Conservation (phyloP, 2,113 vertebrate species). For the Hassar affinis region DNA sequence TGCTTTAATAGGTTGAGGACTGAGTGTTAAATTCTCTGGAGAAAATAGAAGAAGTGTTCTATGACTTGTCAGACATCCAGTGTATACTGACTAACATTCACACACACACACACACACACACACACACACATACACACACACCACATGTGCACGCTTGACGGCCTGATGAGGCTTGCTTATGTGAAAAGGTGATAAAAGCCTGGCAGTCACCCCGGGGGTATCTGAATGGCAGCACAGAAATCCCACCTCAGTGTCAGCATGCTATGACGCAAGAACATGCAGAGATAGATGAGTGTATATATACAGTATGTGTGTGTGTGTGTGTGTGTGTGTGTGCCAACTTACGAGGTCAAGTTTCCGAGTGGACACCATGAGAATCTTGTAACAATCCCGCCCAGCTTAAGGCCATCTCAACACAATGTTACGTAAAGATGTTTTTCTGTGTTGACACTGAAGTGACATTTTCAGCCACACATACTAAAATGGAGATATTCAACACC, state of each 20-base stretch:
- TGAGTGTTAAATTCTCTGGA: not conserved
- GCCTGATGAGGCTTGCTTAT: not conserved
- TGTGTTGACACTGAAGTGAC: not conserved
- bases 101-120: conserved; percentile 23
- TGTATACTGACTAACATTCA: not conserved
- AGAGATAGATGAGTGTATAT: not conserved
- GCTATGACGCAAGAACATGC: not conserved
- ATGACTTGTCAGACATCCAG: not conserved
- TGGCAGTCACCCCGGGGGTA: not conserved
- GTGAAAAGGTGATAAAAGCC: conserved; percentile 23
- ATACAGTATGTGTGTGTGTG: not conserved
- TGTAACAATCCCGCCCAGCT: not conserved
- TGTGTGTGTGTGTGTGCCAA: not conserved
- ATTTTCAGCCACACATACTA: not conserved
- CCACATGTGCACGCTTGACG: not conserved
- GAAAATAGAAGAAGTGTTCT: not conserved
- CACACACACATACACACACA: too few relatives aligned
- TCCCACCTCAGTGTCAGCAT: not conserved
- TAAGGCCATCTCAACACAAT: not conserved
- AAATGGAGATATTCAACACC: not conserved
- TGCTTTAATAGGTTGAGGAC: not conserved
- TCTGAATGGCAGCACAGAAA: not conserved
- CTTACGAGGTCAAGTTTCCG: not conserved
- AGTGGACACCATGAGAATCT: not conserved
- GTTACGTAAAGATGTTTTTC: not conserved